A percentile compares a stretch with the other conserved stretches of the same genome.
Conservation (phyloP, 1,140 invertebrate genomes). For the Hylyphantes graminicola region DNA sequence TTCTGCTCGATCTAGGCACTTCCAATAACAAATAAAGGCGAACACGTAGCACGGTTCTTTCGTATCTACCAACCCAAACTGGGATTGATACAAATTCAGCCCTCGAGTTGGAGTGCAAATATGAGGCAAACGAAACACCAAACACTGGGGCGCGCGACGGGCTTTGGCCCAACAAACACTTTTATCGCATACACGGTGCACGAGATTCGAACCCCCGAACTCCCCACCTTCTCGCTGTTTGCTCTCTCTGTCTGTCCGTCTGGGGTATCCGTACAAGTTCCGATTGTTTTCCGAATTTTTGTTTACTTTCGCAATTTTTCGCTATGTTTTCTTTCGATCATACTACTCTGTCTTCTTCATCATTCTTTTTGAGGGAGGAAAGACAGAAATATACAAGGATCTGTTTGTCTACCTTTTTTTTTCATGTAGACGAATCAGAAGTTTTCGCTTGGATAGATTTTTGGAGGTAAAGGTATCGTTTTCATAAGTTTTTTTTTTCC, state of each 20-base stretch:
- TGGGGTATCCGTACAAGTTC: slow-evolving; percentile 6
- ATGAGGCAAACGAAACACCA: slow-evolving; percentile 42
- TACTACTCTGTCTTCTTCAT: slow-evolving; percentile 19
- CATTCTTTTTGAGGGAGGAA: not conserved
- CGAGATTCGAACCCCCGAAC: slow-evolving; percentile 17
- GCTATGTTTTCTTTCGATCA: slow-evolving; percentile 42
- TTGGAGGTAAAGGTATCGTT: slow-evolving; percentile 18
- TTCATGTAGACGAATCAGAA: slow-evolving; percentile 1
- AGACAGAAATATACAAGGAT: slow-evolving; percentile 21
- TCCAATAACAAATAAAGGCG: no score
- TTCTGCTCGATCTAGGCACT: no score
- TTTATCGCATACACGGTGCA: slow-evolving; percentile 35
- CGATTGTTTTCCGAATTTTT: slow-evolving; percentile 56
- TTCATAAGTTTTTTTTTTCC: not conserved
- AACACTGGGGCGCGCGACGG: slow-evolving; percentile 31
- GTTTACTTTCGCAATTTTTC: slow-evolving; percentile 57
- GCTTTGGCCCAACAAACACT: slow-evolving; percentile 58
- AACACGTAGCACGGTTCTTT: no score
- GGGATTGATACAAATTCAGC: slow-evolving; percentile 30
- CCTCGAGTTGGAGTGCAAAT: slow-evolving; percentile 57
- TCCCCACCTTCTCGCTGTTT: slow-evolving; percentile 36
- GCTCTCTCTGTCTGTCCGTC: slow-evolving; percentile 7
- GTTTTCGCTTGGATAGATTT: slow-evolving; percentile 28
- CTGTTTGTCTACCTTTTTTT: slow-evolving; percentile 38
- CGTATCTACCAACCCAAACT: no score